Evolutionary conservation across 1,140 invertebrate genomes (phyloP).

Genomic region (Melitaea cinxia): DNA sequence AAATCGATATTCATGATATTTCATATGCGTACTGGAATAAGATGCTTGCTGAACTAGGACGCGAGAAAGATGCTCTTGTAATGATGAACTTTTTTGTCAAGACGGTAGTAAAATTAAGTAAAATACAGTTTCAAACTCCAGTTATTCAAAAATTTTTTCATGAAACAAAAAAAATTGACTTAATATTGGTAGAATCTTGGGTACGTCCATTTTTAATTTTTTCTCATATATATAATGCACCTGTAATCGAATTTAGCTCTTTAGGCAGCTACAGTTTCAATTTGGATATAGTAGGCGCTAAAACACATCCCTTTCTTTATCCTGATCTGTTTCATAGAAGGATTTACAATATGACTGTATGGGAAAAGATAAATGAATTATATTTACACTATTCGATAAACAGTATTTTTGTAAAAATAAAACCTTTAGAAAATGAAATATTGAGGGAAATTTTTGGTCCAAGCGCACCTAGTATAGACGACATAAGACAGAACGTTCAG

Average conservation of each 20-base stretch:
- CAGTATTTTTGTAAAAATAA: not conserved
- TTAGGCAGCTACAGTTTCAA: conserved; percentile 37
- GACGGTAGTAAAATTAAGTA: conserved; percentile 27
- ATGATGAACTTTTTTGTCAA: conserved; percentile 23
- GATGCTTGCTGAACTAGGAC: conserved; percentile 33
- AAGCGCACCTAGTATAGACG: conserved; percentile 1
- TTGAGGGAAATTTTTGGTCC: conserved; percentile 11
- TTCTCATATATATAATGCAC: conserved; percentile 50
- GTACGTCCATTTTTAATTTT: conserved; percentile 31
- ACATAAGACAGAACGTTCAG: conserved; percentile 4
- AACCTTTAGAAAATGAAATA: conserved; percentile 27
- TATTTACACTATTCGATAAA: not conserved
- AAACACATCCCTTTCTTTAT: conserved; percentile 45
- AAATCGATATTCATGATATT: conserved; percentile 59
- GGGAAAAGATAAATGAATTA: conserved; percentile 34
- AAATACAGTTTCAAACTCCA: conserved; percentile 32
- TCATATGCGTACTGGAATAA: conserved; percentile 43
- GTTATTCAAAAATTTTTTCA: conserved; percentile 41
- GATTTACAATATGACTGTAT: conserved; percentile 41
- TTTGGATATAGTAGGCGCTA: conserved; percentile 40
- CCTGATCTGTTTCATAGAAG: conserved; percentile 28
- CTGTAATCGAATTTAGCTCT: conserved; percentile 51
- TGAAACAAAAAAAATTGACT: conserved; percentile 41
- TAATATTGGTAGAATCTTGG: conserved; percentile 48
- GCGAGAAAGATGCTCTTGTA: conserved; percentile 13